Conservation (phyloP, 2,113 vertebrate genomes). For the Daubentonia madagascariensis region DNA sequence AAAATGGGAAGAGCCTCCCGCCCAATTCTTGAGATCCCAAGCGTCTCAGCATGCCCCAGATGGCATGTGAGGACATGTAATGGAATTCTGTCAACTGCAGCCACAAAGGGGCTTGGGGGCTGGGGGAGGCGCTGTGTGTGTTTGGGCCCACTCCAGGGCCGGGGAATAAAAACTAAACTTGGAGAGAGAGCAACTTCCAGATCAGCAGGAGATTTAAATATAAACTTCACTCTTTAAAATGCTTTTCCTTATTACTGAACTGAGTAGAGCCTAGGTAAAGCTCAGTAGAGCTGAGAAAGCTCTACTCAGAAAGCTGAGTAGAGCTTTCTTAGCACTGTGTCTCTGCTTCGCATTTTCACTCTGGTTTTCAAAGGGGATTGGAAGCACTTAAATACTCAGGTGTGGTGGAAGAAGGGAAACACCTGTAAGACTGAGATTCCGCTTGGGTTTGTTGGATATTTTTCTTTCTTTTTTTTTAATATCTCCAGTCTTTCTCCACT, state of each 20-base stretch:
- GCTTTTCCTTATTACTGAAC: background rate
- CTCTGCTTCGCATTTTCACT: background rate
- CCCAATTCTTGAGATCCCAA: too few species aligned
- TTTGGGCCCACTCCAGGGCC: fast-evolving
- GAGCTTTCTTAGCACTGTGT: background rate
- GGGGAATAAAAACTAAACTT: background rate
- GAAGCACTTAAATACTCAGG: background rate
- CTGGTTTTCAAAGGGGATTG: background rate
- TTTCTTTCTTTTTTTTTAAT: background rate
- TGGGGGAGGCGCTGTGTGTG: background rate
- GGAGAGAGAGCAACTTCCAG: background rate
- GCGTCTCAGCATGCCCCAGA: background rate
- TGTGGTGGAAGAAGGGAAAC: too few species aligned
- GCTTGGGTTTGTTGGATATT: background rate
- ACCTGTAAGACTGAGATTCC: background rate
- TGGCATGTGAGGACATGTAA: too few species aligned
- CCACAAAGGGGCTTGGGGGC: fast-evolving
- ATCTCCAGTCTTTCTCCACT: background rate
- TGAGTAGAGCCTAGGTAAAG: background rate
- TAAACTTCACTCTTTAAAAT: background rate
- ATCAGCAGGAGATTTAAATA: background rate
- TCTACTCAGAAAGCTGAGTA: too few species aligned
- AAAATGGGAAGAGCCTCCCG: background rate
- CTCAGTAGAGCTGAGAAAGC: too few species aligned
- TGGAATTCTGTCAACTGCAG: background rate